phyloP scores from a whole-genome alignment of 1,140 invertebrate species.

The Drosophila parvula region DNA sequence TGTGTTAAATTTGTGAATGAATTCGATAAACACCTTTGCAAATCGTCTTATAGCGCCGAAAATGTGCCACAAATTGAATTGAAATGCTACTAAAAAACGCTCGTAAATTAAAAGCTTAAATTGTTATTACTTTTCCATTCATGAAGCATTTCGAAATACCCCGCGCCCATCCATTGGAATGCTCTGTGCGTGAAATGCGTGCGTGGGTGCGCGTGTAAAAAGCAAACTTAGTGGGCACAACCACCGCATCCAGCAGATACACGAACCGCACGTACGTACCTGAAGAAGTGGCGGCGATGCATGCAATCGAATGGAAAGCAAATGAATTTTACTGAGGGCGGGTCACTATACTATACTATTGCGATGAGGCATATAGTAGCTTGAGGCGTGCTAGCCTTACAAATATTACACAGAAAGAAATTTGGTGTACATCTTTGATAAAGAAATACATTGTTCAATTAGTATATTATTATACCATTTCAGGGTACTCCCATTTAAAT shows the following conservation, averaged over 20 bases:
- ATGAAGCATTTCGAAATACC: slow-evolving; percentile 29
- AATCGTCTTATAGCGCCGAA: background rate
- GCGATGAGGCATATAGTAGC: background rate
- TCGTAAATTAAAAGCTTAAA: slow-evolving; percentile 20
- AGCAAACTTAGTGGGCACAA: slow-evolving; percentile 30
- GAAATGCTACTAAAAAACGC: background rate
- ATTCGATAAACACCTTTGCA: slow-evolving; percentile 2
- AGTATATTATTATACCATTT: no score
- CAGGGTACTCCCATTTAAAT: no score
- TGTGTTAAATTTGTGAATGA: background rate
- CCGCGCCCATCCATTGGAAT: slow-evolving; percentile 17
- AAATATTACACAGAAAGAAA: background rate
- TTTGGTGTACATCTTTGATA: background rate
- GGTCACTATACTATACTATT: background rate
- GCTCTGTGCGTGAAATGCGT: slow-evolving; percentile 18
- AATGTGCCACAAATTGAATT: background rate
- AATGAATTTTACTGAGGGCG: slow-evolving; percentile 35
- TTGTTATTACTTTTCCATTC: slow-evolving; percentile 22
- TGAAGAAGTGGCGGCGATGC: slow-evolving; percentile 21
- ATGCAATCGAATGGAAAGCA: slow-evolving; percentile 51
- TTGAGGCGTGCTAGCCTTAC: background rate
- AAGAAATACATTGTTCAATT: background rate
- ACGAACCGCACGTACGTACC: slow-evolving; percentile 7
- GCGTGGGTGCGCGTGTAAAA: slow-evolving; percentile 25
- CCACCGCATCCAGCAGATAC: slow-evolving; percentile 20